These are phyloP conservation scores for Turritopsis rubra DNA, from an alignment of 30 jellyfish, hydroid and myxozoan species.

Conservation along the genomic window DNA sequence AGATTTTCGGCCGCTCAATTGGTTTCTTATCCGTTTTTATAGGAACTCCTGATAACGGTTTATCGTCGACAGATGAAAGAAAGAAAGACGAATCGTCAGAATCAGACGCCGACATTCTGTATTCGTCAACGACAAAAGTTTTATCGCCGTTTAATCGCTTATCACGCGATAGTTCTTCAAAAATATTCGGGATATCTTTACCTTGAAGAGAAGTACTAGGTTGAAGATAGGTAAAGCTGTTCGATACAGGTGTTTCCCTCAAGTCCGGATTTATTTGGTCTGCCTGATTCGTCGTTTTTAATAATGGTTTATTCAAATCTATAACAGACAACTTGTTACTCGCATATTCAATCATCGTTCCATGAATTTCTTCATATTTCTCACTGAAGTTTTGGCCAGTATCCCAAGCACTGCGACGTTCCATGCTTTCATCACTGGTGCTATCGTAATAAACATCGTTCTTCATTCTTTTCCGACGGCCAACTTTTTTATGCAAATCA, in stretches of 20 bases:
- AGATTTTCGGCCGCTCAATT: background rate
- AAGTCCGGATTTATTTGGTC: background rate
- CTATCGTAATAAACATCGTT: background rate
- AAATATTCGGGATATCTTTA: background rate
- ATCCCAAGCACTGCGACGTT: constrained; percentile 33
- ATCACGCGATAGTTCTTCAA: background rate
- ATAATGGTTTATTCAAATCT: constrained; percentile 10
- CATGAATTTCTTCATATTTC: constrained; percentile 31
- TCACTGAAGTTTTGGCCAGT: constrained; percentile 16
- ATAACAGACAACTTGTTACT: constrained; percentile 5
- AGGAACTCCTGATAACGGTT: background rate
- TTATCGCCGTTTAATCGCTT: background rate
- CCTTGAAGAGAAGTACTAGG: too few relatives aligned
- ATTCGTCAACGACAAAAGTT: background rate
- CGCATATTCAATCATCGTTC: constrained; percentile 28
- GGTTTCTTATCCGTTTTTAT: background rate
- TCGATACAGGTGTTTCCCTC: background rate
- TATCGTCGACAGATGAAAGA: background rate
- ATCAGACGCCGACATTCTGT: constrained; percentile 1
- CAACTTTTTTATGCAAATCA: background rate
- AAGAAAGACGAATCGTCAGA: constrained; percentile 11
- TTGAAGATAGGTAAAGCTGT: too few relatives aligned
- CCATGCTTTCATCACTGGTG: background rate
- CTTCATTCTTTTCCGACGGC: background rate
- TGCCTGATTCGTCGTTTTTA: background rate